Base-by-base conservation (phyloP, 2,113 vertebrate genomes). In the Parotia lawesii region DNA sequence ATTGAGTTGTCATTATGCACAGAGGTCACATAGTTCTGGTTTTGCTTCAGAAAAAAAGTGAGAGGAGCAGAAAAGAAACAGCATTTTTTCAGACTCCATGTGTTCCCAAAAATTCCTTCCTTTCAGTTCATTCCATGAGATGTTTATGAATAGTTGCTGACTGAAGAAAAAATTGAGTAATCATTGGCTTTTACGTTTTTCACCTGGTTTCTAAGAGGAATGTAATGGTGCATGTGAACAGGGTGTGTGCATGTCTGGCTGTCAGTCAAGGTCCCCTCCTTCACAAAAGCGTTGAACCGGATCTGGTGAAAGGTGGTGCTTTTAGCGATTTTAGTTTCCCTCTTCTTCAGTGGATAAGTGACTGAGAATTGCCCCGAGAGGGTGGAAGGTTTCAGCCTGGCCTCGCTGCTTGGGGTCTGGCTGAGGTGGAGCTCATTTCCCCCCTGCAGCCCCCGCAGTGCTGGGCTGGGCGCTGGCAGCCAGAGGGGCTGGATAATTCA, bases 1-100 rank as follows among this genome's bases (percentile, higher is more conserved):
- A 94, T 74, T 86, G 93, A 84, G 65, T 90, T 95, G 93, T 91
- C 82, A 81, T 85, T 77, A 56, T 74, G 85, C 72, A 85, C 84
- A 92, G 83, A 93, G 95, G 91, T 94, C 93, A 86, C 69, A 50
- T 50, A 77, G 69, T 88, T 77, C 64, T 81, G 69, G 4, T 37
- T 94, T 94, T 12, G 8, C 85, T 90, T 75, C 75, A 65, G 37
- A 78, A 88, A 90, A 60, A 60, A 78, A 77, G 45, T 48, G 16
- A 87, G n/a, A 54, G 38, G 35, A 66, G 51, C 38, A 66, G 71
- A 65, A 85, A 76, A 24, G 22, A 5, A 1, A 0, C 3, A 5
- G 2, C 33, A 40, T 70, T 87, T 94, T 72, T 93, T 64, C 61
- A 74, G 42, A 45, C 15, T 76, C 28, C 14, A 2, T 7, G 10